Conservation (phyloP, 2,797 vertebrate genomes). For the Trachurus trachurus region DNA sequence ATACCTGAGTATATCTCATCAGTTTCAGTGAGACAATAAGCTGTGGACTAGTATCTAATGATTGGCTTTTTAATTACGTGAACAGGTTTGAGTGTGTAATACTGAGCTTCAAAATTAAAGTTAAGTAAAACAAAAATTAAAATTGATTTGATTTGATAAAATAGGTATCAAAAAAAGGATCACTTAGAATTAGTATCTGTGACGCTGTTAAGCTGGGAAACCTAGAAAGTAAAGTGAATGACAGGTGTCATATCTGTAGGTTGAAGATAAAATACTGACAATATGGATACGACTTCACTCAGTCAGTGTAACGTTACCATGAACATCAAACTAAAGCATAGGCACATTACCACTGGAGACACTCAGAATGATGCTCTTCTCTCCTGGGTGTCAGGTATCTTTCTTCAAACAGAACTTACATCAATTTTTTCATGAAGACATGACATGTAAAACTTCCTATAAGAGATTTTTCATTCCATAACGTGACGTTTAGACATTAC, state of each 20-base stretch:
- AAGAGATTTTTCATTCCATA: not conserved
- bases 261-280: conserved; percentile 40
- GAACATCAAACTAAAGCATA: conserved; percentile 44
- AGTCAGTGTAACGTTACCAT: conserved; percentile 60
- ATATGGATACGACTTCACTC: conserved; percentile 32
- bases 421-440: conserved; percentile 4
- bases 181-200: too few relatives aligned
- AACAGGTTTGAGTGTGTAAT: too few relatives aligned
- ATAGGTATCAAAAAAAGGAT: too few relatives aligned
- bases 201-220: conserved; percentile 23
- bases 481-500: not conserved
- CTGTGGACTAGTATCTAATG: too few relatives aligned
- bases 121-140: too few relatives aligned
- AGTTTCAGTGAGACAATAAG: too few relatives aligned
- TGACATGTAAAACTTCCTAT: not conserved
- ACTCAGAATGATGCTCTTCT: conserved; percentile 33
- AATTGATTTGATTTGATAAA: too few relatives aligned
- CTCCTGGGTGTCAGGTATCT: conserved; percentile 34
- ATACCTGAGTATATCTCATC: too few relatives aligned
- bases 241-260: conserved; percentile 61
- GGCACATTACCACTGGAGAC: conserved; percentile 22
- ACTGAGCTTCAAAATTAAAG: too few relatives aligned
- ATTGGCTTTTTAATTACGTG: too few relatives aligned
- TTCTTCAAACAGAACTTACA: conserved; percentile 1
- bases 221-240: conserved; percentile 35